Evolutionary conservation across 2,113 vertebrate species (phyloP).

Genomic region (Xiphophorus couchianus): DNA sequence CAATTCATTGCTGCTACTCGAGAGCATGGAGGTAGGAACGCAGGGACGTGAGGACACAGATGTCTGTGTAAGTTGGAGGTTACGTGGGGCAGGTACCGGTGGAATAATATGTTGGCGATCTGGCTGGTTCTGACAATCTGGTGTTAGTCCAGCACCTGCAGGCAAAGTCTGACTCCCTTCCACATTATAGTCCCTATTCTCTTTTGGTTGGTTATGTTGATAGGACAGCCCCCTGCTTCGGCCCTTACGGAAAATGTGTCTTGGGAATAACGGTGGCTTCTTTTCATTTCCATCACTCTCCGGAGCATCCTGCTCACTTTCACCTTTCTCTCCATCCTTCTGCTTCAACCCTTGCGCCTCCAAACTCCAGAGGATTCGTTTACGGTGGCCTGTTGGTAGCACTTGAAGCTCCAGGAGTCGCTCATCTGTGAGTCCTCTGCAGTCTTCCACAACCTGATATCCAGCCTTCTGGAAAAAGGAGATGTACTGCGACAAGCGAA

Average conservation of each 20-base stretch:
- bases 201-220: conserved; percentile 20
- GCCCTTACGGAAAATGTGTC: conserved; percentile 64
- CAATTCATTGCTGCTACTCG: conserved; percentile 60
- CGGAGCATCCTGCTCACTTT: conserved; percentile 7
- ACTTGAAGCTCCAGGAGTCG: conserved; percentile 84
- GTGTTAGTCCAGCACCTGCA: conserved; percentile 39
- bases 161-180: conserved; percentile 54
- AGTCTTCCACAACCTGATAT: conserved; percentile 81
- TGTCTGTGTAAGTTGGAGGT: conserved; percentile 40
- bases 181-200: neutral
- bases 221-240: conserved; percentile 38
- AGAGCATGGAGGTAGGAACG: neutral
- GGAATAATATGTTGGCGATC: neutral
- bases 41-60: neutral
- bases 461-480: conserved; percentile 80
- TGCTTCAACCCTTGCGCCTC: conserved; percentile 60
- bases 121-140: neutral
- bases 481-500: conserved; percentile 89
- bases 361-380: conserved; percentile 89
- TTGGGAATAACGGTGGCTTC: conserved; percentile 57
- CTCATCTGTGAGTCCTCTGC: conserved; percentile 78
- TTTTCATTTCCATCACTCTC: neutral
- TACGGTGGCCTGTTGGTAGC: conserved; percentile 90
- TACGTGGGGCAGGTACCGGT: conserved; percentile 39
- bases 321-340: conserved; percentile 15